Evolutionary conservation across 2,797 vertebrate species (phyloP).

Genomic region (Channallabes apus): DNA sequence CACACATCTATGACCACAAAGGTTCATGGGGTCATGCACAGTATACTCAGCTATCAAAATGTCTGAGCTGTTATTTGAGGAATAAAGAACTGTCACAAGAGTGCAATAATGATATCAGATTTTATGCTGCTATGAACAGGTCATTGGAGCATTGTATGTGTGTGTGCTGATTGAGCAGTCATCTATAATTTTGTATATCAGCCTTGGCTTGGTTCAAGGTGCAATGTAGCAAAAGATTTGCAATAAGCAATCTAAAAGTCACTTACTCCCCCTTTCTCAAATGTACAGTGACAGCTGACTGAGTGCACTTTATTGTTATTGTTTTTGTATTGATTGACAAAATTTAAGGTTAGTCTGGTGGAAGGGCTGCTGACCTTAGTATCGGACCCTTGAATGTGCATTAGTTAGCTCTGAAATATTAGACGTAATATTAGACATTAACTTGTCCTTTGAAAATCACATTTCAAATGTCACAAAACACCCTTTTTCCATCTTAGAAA

Average conservation of each 20-base stretch:
- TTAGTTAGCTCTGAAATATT: background rate
- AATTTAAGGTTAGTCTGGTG: constrained; percentile 46
- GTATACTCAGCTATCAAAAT: background rate
- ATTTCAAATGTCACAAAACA: too few relatives aligned
- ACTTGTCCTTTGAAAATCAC: too few relatives aligned
- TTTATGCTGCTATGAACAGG: background rate
- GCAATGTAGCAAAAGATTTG: constrained; percentile 35
- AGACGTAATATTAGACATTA: too few relatives aligned
- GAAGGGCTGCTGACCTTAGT: constrained; percentile 51
- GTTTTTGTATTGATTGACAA: constrained; percentile 53
- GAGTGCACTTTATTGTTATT: constrained; percentile 49
- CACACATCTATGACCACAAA: background rate
- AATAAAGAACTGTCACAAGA: background rate
- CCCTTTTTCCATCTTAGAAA: too few relatives aligned
- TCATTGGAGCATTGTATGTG: background rate
- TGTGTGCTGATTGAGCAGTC: background rate
- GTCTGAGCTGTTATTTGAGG: background rate
- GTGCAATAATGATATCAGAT: background rate
- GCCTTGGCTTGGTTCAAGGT: constrained; percentile 1
- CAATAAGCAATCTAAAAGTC: constrained; percentile 22
- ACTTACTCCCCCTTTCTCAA: background rate
- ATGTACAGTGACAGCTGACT: constrained; percentile 13
- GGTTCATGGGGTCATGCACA: background rate
- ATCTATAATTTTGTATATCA: constrained; percentile 14
- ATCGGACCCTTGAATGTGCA: constrained; percentile 7